Base-by-base conservation (phyloP, 2,113 vertebrate species). In the Zosterops lateralis region DNA sequence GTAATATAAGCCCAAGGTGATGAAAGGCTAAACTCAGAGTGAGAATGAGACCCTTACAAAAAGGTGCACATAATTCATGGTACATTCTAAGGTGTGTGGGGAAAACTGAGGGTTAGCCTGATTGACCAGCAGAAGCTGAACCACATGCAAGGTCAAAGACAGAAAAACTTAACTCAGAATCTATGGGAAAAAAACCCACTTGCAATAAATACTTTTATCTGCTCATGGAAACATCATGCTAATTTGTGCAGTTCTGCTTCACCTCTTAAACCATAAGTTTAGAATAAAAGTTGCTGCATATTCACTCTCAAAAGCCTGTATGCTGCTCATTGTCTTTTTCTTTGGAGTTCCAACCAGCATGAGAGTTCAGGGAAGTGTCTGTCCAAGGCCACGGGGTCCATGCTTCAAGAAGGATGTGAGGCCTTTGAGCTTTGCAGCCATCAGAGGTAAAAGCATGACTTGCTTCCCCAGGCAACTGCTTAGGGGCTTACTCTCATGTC, bases 391-490 rank as follows among this genome's bases (percentile, higher is more conserved):
- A 21, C 2, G 2, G 17, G 6, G 48, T 25, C 53, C 7, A 1
- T 6, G 17, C 29, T n/a, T 70, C 18, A 9, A 26, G 84, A 34
- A 67, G 67, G n/a, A 57, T 3, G 0, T 0, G 0, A 79, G 71
- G 71, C 81, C 13, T 1, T 4, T 4, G 4, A 76, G 47, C n/a
- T 28, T 40, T 0, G 0, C 15, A 58, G 56, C 57, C 2, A 0
- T 18, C 38, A 45, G 62, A 84, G 45, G 58, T 47, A 36, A 67
- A 75, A 50, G 8, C 15, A 8, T 28, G 19, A 12, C 16, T 60
- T 42, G 14, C 42, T 19, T 61, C 32, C 11, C 60, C 50, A 68
- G 53, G 26, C 31, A 64, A 1, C 62, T 14, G 7, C 62, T 85
- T 47, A 60, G 8, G 8, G 65, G 22, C 56, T 64, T 81, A 15